Evolutionary conservation across 2,113 vertebrate genomes (phyloP), one percentile per base, ranked within the genome.

Genomic region (Tor tambroides): DNA sequence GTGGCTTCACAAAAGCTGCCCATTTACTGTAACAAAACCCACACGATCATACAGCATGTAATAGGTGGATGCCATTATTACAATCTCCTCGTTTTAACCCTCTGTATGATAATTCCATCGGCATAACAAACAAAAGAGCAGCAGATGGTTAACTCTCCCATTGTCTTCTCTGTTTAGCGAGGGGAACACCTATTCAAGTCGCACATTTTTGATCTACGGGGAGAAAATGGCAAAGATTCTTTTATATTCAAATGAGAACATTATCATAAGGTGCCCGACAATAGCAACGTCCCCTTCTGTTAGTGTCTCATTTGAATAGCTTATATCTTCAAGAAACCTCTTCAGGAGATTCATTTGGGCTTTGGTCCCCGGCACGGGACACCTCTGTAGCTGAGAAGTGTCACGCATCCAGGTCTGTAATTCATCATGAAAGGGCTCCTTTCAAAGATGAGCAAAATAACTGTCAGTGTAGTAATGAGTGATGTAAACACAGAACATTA

Each of bases 231-330:
- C 54, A 93, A 80, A 87, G 89, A 92, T 92, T 93, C 92, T 95
- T 95, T 95, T 93, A 94, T 94, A 95, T 95, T 95, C 91, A 94
- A 95, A 95, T 95, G 92, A 95, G 94, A 92, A 94, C 92, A 95
- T 95, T 95, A 95, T 94, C 95, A 95, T 94, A 94, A 95, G 93
- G 95, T 94, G 93, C 91, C 91, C 90, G 28, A 92, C 93, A 91
- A 87, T 94, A 91, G 92, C 90, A 92, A 85, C 92, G 92, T 94
- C 93, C 92, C 90, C 90, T 92, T 92, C 92, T 92, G 92, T 95
- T 93, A 93, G 92, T 91, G 87, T 93, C 94, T 96, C 91, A 95
- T 95, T 95, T 95, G 91, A 95, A 95, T 95, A 94, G 91, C 92
- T 95, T 90, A 95, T 94, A 95, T 96, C 95, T 96, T 94, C 92